phyloP scores from a whole-genome alignment of 1,140 invertebrate genomes.

The Zophobas morio region DNA sequence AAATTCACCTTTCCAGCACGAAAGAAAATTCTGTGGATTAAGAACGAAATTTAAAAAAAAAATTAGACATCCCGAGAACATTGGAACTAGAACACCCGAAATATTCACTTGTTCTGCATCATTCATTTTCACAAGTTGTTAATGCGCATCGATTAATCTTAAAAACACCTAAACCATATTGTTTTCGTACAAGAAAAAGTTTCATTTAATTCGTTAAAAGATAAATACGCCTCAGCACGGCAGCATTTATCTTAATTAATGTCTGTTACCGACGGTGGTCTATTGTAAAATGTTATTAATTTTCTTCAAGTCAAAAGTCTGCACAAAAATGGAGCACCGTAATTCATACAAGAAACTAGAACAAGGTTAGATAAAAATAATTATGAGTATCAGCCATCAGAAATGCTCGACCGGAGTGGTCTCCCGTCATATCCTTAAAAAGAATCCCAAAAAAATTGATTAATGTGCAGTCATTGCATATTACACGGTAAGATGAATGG shows the following conservation, averaged over 20 bases:
- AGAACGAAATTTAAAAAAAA: no score
- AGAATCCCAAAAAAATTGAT: conserved; percentile 33
- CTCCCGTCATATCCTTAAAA: conserved; percentile 31
- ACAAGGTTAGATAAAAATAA: conserved; percentile 18
- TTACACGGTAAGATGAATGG: conserved; percentile 42
- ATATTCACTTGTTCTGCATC: no score
- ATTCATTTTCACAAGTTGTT: no score
- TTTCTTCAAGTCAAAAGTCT: not conserved
- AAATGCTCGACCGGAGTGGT: conserved; percentile 18
- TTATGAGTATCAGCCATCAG: conserved; percentile 8
- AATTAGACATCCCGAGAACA: no score
- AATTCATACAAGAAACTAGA: not conserved
- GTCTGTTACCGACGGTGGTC: not conserved
- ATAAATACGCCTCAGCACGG: not conserved
- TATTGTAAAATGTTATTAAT: conserved; percentile 3
- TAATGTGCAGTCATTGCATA: conserved; percentile 25
- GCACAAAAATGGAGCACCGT: not conserved
- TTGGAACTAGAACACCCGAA: no score
- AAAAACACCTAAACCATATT: no score
- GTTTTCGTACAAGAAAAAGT: not conserved
- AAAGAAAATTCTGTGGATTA: no score
- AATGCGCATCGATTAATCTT: no score
- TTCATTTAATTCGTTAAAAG: not conserved
- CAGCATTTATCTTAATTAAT: conserved; percentile 37
- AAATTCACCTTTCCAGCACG: no score